phyloP scores from a whole-genome alignment of 1,140 invertebrate species.

The Ostrea denselamellosa region DNA sequence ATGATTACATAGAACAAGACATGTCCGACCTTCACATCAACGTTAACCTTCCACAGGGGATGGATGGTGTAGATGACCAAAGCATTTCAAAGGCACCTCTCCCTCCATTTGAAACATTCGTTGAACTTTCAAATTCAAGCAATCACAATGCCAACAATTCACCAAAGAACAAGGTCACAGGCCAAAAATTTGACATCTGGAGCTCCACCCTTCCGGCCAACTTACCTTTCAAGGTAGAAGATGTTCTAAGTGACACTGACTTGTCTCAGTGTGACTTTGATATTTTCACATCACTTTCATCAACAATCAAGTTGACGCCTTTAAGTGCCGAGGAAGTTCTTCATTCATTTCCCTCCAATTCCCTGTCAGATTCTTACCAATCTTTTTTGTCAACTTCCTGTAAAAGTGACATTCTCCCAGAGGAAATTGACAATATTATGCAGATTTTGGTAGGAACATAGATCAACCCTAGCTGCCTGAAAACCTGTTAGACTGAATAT shows the following conservation, averaged over 20 bases:
- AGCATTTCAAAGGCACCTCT: slow-evolving; percentile 49
- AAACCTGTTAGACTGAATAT: not conserved
- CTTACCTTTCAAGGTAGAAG: slow-evolving; percentile 65
- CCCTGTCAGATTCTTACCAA: slow-evolving; percentile 54
- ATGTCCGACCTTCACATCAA: slow-evolving; percentile 48
- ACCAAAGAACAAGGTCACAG: slow-evolving; percentile 22
- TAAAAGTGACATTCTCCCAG: slow-evolving; percentile 68
- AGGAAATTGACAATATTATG: slow-evolving; percentile 76
- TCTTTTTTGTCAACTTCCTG: slow-evolving; percentile 61
- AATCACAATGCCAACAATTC: slow-evolving; percentile 18
- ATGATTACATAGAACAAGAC: slow-evolving; percentile 47
- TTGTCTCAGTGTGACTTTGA: slow-evolving; percentile 77
- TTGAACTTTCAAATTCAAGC: slow-evolving; percentile 56
- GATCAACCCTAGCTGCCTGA: not conserved
- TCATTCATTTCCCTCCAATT: slow-evolving; percentile 77
- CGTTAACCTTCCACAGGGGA: not conserved
- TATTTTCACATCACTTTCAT: slow-evolving; percentile 76
- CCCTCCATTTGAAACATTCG: slow-evolving; percentile 67
- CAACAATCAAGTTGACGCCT: slow-evolving; percentile 84
- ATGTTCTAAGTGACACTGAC: slow-evolving; percentile 77
- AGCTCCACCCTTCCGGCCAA: slow-evolving; percentile 3
- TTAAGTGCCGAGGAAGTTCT: slow-evolving; percentile 86
- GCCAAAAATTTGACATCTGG: slow-evolving; percentile 28
- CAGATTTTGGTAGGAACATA: slow-evolving; percentile 72
- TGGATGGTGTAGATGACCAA: slow-evolving; percentile 12